A percentile compares a stretch with the other conserved stretches of the same genome.
These are phyloP conservation scores for Limnodromus scolopaceus DNA, from an alignment of 2,797 vertebrate genomes.

Conservation along the genomic window DNA sequence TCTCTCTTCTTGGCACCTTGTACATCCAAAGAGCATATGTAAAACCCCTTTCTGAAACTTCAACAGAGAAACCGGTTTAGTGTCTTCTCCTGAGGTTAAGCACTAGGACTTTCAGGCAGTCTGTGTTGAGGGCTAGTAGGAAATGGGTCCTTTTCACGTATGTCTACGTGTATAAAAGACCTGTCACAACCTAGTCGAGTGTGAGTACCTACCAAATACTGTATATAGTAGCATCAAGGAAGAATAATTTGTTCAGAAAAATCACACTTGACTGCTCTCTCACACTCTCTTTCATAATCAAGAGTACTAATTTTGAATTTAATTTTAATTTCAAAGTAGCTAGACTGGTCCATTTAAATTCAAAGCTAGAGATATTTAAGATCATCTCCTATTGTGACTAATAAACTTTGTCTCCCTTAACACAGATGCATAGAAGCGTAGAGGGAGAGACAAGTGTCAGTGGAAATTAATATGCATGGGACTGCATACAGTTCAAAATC, in stretches of 20 bases:
- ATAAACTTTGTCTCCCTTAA: slow-evolving; percentile 60
- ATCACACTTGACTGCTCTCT: slow-evolving; percentile 7
- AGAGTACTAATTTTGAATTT: slow-evolving; percentile 43
- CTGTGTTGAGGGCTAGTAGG: not conserved
- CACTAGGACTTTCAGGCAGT: not conserved
- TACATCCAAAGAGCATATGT: not conserved
- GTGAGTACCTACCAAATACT: not conserved
- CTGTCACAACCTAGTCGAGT: not conserved
- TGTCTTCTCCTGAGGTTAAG: not conserved
- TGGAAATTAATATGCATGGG: slow-evolving; percentile 47
- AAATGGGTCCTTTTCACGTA: not conserved
- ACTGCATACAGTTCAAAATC: slow-evolving; percentile 25
- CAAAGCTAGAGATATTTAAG: slow-evolving; percentile 30
- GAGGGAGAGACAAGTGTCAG: slow-evolving; percentile 1
- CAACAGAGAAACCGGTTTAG: not conserved
- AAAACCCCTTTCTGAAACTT: not conserved
- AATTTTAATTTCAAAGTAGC: slow-evolving; percentile 55
- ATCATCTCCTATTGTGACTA: slow-evolving; percentile 39
- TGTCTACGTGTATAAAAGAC: not conserved
- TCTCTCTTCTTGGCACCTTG: not conserved
- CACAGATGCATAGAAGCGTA: not conserved
- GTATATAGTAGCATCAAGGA: not conserved
- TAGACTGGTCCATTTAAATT: slow-evolving; percentile 38
- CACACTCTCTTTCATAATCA: slow-evolving; percentile 3
- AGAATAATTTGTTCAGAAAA: slow-evolving; percentile 7